Percentiles rank a stretch among this genome's conserved stretches.
phyloP scores from a whole-genome alignment of 2,888 invertebrate genomes.

The Ditylenchus weischeri region DNA sequence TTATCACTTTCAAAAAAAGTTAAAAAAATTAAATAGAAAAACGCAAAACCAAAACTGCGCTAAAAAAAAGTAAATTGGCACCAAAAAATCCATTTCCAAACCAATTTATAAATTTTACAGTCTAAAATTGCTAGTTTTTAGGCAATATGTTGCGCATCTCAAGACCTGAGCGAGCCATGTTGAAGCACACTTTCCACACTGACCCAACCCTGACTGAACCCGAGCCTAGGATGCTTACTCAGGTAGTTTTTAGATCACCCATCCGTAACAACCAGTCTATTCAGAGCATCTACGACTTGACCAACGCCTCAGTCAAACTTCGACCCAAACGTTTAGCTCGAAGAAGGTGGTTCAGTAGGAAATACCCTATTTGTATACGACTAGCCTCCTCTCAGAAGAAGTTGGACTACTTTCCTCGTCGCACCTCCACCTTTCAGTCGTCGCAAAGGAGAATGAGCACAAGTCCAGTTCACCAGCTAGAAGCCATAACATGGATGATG shows the following conservation, averaged over 20 bases:
- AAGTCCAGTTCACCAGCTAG: neutral
- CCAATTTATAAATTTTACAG: too few species aligned
- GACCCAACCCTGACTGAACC: conserved; percentile 51
- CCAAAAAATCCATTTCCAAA: too few species aligned
- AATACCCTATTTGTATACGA: conserved; percentile 80
- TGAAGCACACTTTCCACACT: conserved; percentile 54
- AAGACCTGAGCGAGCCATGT: conserved; percentile 47
- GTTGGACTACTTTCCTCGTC: neutral
- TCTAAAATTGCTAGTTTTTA: too few species aligned
- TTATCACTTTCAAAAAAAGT: too few species aligned
- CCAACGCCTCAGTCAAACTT: conserved; percentile 48
- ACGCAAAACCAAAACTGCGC: too few species aligned
- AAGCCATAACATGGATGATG: neutral
- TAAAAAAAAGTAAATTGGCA: too few species aligned
- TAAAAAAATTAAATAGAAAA: too few species aligned
- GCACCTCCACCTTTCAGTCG: neutral
- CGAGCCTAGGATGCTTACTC: conserved; percentile 43
- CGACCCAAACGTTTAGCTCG: conserved; percentile 59
- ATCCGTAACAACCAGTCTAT: conserved; percentile 40
- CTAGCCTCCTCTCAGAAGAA: conserved; percentile 54
- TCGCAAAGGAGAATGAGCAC: neutral
- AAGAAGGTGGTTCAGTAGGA: conserved; percentile 79
- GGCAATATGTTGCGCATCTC: conserved; percentile 40
- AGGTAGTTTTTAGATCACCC: conserved; percentile 29
- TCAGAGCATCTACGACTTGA: conserved; percentile 53